Percentiles rank a stretch among this genome's conserved stretches.
Evolutionary conservation across 2,888 invertebrate genomes (phyloP).

Genomic region (Rhogogaster chlorosoma): DNA sequence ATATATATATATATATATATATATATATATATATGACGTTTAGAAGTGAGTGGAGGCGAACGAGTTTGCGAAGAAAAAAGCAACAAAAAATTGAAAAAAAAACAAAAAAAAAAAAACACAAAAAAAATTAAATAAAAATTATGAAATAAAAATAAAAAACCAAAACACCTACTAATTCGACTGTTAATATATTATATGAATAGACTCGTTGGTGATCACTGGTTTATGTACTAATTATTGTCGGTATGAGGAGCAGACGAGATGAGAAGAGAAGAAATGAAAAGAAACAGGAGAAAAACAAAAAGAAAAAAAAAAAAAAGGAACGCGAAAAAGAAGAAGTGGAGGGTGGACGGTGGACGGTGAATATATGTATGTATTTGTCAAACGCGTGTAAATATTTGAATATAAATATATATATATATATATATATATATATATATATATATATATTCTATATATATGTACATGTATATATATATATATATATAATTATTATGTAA

Average conservation of each 20-base stretch:
- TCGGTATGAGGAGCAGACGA: not conserved
- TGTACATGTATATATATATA: not conserved
- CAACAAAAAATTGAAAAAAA: not conserved
- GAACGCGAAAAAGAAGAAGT: not conserved
- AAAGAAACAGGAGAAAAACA: not conserved
- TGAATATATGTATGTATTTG: not conserved
- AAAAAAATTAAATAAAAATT: not conserved
- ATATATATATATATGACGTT: not conserved
- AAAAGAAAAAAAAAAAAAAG: not conserved
- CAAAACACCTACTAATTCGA: not conserved
- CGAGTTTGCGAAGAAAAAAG: not conserved
- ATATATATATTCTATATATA: not conserved
- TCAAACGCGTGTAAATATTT: conserved; percentile 15
- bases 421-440: not conserved
- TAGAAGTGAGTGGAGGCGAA: conserved; percentile 2
- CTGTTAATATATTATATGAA: not conserved
- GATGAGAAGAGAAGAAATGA: not conserved
- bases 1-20: not conserved
- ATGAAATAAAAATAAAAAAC: not conserved
- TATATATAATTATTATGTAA: not conserved
- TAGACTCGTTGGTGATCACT: conserved; percentile 22
- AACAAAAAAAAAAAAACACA: not conserved
- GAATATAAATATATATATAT: not conserved
- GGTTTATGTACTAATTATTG: not conserved
- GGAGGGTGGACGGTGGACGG: not conserved